Evolutionary conservation across 1,140 invertebrate species (phyloP).

Genomic region (Brachionus koreanus): DNA sequence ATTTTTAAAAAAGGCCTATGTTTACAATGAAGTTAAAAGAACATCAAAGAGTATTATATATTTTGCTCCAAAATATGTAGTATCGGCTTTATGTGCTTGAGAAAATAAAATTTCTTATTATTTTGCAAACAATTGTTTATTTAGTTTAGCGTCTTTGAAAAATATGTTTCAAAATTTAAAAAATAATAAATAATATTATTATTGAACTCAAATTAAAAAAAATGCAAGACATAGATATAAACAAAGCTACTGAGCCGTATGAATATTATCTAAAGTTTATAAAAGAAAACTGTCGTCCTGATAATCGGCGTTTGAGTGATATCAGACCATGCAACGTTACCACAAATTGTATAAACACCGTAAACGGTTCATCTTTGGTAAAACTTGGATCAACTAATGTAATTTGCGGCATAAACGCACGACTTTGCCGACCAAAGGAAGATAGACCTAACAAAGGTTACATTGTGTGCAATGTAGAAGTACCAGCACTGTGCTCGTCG

Average conservation of each 20-base stretch:
- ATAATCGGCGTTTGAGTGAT: slow-evolving; percentile 17
- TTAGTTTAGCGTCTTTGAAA: too few relatives aligned
- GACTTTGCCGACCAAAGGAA: slow-evolving; percentile 33
- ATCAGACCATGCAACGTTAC: slow-evolving; percentile 11
- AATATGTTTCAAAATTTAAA: too few relatives aligned
- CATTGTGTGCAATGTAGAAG: slow-evolving; percentile 23
- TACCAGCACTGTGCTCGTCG: slow-evolving; percentile 34
- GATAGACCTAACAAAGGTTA: slow-evolving; percentile 32
- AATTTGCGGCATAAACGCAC: slow-evolving; percentile 22
- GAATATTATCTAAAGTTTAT: slow-evolving; percentile 44
- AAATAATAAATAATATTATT: too few relatives aligned
- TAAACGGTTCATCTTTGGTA: slow-evolving; percentile 10
- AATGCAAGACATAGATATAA: slow-evolving; percentile 35
- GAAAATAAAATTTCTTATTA: too few relatives aligned
- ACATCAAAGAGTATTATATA: too few relatives aligned
- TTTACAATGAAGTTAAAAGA: too few relatives aligned
- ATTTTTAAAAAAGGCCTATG: too few relatives aligned
- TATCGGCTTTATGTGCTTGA: too few relatives aligned
- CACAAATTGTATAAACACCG: slow-evolving; percentile 32
- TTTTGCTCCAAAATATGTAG: too few relatives aligned
- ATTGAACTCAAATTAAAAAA: neutral
- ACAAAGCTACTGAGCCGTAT: slow-evolving; percentile 39
- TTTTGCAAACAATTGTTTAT: too few relatives aligned
- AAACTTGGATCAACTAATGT: slow-evolving; percentile 42
- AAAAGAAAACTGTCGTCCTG: slow-evolving; percentile 41